phyloP scores from a whole-genome alignment of 2,888 invertebrate species.

The Lycocerus yunnanus region DNA sequence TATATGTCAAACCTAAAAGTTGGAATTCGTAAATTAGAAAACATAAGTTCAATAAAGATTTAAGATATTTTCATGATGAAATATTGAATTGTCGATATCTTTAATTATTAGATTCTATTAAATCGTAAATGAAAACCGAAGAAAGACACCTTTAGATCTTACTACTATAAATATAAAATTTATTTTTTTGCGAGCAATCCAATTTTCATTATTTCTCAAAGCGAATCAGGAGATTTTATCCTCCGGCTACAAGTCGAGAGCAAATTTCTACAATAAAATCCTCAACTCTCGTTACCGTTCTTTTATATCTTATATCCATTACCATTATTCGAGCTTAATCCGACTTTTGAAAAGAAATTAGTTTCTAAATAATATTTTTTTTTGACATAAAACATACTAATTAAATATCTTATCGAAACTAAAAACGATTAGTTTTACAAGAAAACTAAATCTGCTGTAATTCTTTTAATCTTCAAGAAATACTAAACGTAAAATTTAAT shows the following conservation, averaged over 20 bases:
- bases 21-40: not conserved
- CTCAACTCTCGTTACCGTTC: constrained; percentile 24
- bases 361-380: constrained; percentile 17
- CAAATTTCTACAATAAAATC: constrained; percentile 25
- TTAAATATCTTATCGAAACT: not conserved
- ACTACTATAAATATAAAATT: constrained; percentile 15
- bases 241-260: constrained; percentile 25
- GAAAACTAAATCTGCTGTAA: not conserved
- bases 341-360: constrained; percentile 25
- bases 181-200: constrained; percentile 24
- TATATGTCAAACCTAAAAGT: not conserved
- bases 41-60: not conserved
- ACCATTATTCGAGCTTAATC: constrained; percentile 25
- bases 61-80: not conserved
- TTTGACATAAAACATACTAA: constrained; percentile 4
- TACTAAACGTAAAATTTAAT: not conserved
- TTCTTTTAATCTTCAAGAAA: not conserved
- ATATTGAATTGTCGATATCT: not conserved
- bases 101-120: not conserved
- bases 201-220: constrained; percentile 28
- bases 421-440: not conserved
- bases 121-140: constrained; percentile 10
- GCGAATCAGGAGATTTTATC: constrained; percentile 23
- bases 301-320: constrained; percentile 29
- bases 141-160: constrained; percentile 7